Evolutionary conservation across 1,140 invertebrate genomes (phyloP).

Genomic region (Acromyrmex charruanus): DNA sequence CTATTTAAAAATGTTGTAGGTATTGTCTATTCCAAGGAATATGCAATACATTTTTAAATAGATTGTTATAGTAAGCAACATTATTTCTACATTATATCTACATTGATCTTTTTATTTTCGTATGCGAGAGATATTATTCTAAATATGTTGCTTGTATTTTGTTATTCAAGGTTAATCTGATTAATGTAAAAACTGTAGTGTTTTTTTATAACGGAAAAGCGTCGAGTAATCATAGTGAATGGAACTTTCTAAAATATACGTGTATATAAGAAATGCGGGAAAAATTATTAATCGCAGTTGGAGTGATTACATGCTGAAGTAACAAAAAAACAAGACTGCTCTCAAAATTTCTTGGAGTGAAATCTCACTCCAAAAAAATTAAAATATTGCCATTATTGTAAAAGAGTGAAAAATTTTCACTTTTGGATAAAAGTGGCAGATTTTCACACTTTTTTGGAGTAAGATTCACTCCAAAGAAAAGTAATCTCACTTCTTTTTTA

Average conservation of each 20-base stretch:
- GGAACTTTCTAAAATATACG: conserved; percentile 49
- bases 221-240: conserved; percentile 31
- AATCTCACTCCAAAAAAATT: too few species aligned
- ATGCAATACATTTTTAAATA: background rate
- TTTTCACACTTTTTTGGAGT: too few species aligned
- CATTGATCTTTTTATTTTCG: too few species aligned
- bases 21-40: background rate
- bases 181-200: background rate
- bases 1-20: too few species aligned
- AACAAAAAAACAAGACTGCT: conserved; percentile 9
- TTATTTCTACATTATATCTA: background rate
- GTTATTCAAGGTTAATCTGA: conserved; percentile 22
- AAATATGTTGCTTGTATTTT: background rate
- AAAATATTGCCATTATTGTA: too few species aligned
- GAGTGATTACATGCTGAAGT: conserved; percentile 15
- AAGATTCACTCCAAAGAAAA: too few species aligned
- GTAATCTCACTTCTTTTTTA: too few species aligned
- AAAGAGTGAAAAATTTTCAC: too few species aligned
- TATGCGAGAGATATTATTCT: background rate
- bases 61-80: background rate
- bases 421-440: too few species aligned
- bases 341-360: too few species aligned
- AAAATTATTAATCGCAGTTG: conserved; percentile 44
- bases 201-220: conserved; percentile 3
- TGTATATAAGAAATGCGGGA: background rate